Evolutionary conservation across 2,797 vertebrate genomes (phyloP), one percentile per base, ranked within the genome.

Genomic region (Thaleichthys pacificus): DNA sequence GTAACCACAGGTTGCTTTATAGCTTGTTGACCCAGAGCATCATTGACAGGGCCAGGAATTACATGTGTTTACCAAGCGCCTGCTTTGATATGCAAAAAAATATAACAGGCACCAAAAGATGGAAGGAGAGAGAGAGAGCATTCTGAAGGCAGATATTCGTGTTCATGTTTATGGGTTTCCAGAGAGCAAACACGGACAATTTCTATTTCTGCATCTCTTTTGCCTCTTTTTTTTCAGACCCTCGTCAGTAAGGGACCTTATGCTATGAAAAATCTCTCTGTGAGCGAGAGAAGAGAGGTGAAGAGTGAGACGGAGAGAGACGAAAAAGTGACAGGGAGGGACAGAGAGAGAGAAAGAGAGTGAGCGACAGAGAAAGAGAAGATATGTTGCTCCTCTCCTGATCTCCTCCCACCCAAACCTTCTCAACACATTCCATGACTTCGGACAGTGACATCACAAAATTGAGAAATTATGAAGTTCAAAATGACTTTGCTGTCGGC

Each of bases 141-240:
- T 73, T 63, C 78, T 58, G 54, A 35, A 35, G 62, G 32, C 17
- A 71, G 71, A 76, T 30, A 81, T 77, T 79, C 74, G 80, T 74
- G 78, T 67, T 57, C 67, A 77, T 77, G 76, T 82, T 86, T 79
- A 68, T 76, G 69, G 83, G 73, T 51, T 88, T 80, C 81, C 80
- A 81, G 78, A 77, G 84, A 83, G 87, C 79, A 90, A 91, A 93
- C 82, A 91, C 32, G 6, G 42, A 71, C 68, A 22, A 66, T 66
- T 71, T 88, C 86, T 91, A 88, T 91, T 91, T 88, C 80, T 86
- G 81, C 63, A 61, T 77, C 49, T 82, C 72, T 84, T 74, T 80
- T 56, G 68, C 74, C 58, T 76, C 75, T 75, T 69, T 80, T 75
- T 80, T 63, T 26, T 22, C 15, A 30, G 17, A 15, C 47, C 4